These are phyloP conservation scores for Cylas formicarius DNA, from an alignment of 1,140 invertebrate species.

Conservation along the genomic window DNA sequence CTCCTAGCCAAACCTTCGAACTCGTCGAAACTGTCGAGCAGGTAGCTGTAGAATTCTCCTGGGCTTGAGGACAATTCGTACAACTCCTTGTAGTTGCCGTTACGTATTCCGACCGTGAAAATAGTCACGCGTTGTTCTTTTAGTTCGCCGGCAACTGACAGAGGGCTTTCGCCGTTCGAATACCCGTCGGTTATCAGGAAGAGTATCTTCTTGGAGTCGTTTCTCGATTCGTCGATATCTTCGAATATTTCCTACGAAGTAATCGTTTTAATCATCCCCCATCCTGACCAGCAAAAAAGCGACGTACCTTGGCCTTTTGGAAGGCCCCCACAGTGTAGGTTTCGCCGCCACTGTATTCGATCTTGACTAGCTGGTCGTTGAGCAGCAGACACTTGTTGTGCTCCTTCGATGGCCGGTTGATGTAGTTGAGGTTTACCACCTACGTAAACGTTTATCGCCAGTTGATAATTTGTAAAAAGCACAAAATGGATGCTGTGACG, in stretches of 20 bases:
- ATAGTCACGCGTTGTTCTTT: slow-evolving; percentile 50
- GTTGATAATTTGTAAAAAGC: no score
- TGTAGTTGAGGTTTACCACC: slow-evolving; percentile 56
- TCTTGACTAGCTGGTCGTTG: slow-evolving; percentile 53
- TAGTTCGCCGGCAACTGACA: slow-evolving; percentile 49
- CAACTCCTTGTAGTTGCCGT: slow-evolving; percentile 60
- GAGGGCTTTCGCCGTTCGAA: slow-evolving; percentile 64
- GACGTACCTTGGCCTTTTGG: slow-evolving; percentile 52
- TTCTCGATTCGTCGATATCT: slow-evolving; percentile 51
- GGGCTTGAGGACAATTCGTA: slow-evolving; percentile 60
- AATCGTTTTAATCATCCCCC: neutral
- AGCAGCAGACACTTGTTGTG: slow-evolving; percentile 60
- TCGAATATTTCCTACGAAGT: slow-evolving; percentile 30
- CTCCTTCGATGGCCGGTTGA: slow-evolving; percentile 43
- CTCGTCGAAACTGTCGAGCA: slow-evolving; percentile 63
- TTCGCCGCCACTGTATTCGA: slow-evolving; percentile 58
- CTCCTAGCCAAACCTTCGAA: slow-evolving; percentile 63
- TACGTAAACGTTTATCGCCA: no score
- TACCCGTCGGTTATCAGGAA: slow-evolving; percentile 68
- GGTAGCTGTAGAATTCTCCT: slow-evolving; percentile 57
- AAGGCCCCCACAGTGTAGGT: slow-evolving; percentile 64
- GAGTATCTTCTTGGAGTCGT: slow-evolving; percentile 52
- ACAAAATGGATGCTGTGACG: no score
- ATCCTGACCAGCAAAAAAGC: neutral
- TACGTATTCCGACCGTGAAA: slow-evolving; percentile 60